Percentiles rank a stretch among this genome's conserved stretches.
These are phyloP conservation scores for Corythornis vintsioides DNA, from an alignment of 2,113 vertebrate species.

Conservation along the genomic window DNA sequence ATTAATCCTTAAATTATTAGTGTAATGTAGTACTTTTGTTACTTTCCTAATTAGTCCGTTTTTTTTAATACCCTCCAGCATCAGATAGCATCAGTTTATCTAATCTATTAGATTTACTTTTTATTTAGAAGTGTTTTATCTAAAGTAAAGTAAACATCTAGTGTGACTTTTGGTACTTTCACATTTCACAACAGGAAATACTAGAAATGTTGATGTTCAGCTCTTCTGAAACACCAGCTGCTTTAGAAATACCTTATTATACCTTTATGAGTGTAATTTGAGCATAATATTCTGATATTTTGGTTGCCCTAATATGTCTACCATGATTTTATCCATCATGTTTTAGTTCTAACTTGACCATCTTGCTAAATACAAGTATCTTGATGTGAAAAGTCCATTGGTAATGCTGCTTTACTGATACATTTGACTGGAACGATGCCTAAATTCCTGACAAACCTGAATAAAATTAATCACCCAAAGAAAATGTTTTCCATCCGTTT, in stretches of 20 bases:
- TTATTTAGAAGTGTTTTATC: background rate
- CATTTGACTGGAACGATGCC: background rate
- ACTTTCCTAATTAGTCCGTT: background rate
- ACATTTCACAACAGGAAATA: background rate
- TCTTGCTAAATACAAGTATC: background rate
- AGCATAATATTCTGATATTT: background rate
- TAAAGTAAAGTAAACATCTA: background rate
- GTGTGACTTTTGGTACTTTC: background rate
- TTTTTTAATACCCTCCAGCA: background rate
- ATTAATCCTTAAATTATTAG: background rate
- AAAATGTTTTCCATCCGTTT: background rate
- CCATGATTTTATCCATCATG: background rate
- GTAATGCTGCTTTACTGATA: background rate
- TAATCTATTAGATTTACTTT: background rate
- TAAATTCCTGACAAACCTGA: background rate
- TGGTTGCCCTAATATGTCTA: background rate
- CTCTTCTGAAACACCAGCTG: background rate
- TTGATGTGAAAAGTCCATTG: background rate
- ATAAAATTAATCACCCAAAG: background rate
- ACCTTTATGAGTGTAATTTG: background rate
- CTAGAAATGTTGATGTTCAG: background rate
- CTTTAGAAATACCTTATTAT: background rate
- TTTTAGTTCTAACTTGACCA: background rate
- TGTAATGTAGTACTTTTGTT: background rate
- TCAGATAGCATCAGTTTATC: background rate